phyloP scores from a whole-genome alignment of 2,888 invertebrate genomes.

The Chymomyza fuscimana region DNA sequence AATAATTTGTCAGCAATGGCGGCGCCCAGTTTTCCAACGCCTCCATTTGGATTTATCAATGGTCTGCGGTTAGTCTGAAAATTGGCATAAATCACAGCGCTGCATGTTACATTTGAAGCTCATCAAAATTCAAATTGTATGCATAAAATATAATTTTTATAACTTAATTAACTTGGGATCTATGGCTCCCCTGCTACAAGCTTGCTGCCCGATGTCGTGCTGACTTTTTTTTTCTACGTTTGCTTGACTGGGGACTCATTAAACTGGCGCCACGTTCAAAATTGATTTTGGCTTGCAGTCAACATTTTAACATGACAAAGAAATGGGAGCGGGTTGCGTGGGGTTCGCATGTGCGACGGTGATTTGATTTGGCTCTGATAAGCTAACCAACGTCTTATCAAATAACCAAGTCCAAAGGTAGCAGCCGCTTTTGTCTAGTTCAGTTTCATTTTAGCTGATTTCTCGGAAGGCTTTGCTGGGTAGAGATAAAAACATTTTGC shows the following conservation, averaged over 20 bases:
- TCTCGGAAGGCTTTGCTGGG: conserved; percentile 13
- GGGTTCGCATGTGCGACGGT: conserved; percentile 8
- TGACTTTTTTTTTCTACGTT: background rate
- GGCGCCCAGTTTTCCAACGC: background rate
- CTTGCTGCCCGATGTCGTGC: background rate
- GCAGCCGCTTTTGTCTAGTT: background rate
- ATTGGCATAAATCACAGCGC: conserved; percentile 58
- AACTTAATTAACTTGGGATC: conserved; percentile 60
- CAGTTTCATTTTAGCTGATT: conserved; percentile 18
- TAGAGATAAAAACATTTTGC: conserved; percentile 42
- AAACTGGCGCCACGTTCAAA: conserved; percentile 63
- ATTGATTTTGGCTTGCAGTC: conserved; percentile 59
- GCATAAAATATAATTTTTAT: conserved; percentile 74
- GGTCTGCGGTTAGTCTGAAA: background rate
- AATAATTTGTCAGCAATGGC: conserved; percentile 58
- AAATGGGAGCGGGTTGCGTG: conserved; percentile 12
- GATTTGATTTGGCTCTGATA: conserved; percentile 54
- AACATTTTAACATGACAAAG: conserved; percentile 66
- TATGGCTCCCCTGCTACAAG: background rate
- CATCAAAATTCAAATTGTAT: conserved; percentile 70
- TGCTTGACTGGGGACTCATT: conserved; percentile 56
- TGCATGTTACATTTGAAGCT: conserved; percentile 63
- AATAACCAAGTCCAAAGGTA: conserved; percentile 2
- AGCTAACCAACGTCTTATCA: conserved; percentile 23
- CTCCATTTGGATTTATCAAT: background rate